Evolutionary conservation across 2,888 invertebrate genomes (phyloP).

Genomic region (Ichneumoninae sp.): DNA sequence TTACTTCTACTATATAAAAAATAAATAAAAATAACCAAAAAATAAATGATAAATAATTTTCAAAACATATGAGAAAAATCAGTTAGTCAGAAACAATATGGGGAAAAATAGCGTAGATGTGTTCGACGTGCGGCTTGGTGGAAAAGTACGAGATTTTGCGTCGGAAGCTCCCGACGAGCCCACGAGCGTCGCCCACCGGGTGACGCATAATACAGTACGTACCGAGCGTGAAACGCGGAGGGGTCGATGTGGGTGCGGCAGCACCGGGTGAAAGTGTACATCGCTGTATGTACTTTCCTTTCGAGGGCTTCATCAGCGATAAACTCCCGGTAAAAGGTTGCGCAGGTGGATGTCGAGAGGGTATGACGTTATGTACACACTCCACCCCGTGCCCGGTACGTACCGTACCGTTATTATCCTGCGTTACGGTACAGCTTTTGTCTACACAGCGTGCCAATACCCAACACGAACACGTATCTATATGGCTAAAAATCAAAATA

Average conservation of each 20-base stretch:
- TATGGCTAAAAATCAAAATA: no score
- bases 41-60: neutral
- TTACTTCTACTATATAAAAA: neutral
- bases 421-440: constrained; percentile 22
- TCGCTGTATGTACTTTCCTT: constrained; percentile 8
- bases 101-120: neutral
- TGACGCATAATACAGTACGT: constrained; percentile 2
- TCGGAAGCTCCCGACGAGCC: neutral
- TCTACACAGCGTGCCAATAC: constrained; percentile 7
- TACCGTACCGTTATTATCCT: constrained; percentile 15
- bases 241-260: constrained; percentile 19
- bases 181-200: neutral
- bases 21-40: neutral
- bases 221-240: neutral
- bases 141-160: constrained; percentile 7
- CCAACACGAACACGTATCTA: no score
- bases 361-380: constrained; percentile 17
- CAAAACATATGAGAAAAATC: neutral
- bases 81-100: neutral
- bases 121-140: neutral
- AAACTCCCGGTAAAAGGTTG: constrained; percentile 46
- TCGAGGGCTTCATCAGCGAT: constrained; percentile 39
- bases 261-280: constrained; percentile 3
- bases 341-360: constrained; percentile 26
- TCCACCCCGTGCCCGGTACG: neutral